A percentile compares a stretch with the other conserved stretches of the same genome.
These are phyloP conservation scores for Terebella lapidaria DNA, from an alignment of 2,888 invertebrate genomes.

Conservation along the genomic window DNA sequence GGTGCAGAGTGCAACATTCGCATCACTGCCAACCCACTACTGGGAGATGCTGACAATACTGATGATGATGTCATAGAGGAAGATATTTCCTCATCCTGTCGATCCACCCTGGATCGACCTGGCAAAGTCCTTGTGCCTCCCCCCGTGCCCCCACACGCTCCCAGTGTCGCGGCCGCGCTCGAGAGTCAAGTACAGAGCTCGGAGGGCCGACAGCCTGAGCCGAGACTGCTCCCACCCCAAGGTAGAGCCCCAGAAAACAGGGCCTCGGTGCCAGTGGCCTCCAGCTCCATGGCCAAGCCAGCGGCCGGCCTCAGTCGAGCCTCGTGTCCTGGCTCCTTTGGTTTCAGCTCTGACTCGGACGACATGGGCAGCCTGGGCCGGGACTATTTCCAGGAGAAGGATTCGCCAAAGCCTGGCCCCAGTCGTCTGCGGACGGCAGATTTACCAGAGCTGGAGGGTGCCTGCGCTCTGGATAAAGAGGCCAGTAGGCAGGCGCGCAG, in stretches of 20 bases:
- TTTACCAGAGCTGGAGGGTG: background rate
- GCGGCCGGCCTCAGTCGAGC: background rate
- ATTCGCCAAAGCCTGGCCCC: background rate
- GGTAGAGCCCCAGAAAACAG: background rate
- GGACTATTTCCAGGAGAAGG: background rate
- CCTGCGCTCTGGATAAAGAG: background rate
- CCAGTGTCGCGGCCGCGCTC: background rate
- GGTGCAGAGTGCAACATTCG: conserved; percentile 55
- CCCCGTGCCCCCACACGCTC: background rate
- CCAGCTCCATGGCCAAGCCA: background rate
- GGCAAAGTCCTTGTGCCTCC: background rate
- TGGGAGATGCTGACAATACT: conserved; percentile 6
- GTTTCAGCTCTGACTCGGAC: background rate
- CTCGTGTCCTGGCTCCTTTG: background rate
- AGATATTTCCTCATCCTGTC: background rate
- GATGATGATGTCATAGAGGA: conserved; percentile 2
- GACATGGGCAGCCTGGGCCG: background rate
- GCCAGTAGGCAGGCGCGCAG: conserved; percentile 1
- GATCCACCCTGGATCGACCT: background rate
- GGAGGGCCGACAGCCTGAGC: background rate
- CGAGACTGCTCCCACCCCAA: conserved; percentile 1
- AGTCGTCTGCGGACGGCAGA: background rate
- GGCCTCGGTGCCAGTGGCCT: background rate
- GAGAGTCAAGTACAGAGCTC: background rate
- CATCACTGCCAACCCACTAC: conserved; percentile 38